Percentiles rank a stretch among this genome's conserved stretches.
Evolutionary conservation across 2,797 vertebrate genomes (phyloP).

Genomic region (Natrix natrix): DNA sequence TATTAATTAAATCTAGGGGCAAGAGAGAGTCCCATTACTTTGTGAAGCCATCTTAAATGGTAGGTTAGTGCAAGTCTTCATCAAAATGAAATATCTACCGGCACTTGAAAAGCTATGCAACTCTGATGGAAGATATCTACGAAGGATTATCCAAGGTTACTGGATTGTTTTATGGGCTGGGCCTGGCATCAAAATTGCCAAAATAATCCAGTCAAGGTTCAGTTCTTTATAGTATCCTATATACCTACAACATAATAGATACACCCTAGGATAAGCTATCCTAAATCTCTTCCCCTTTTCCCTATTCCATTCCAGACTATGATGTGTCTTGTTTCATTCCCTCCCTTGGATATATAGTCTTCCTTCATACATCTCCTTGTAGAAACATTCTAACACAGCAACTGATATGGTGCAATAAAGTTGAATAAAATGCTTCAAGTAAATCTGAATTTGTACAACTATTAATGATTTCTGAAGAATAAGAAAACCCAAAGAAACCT

Average conservation of each 20-base stretch:
- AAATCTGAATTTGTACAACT: not conserved
- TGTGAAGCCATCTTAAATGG: not conserved
- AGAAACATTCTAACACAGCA: not conserved
- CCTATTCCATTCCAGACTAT: not conserved
- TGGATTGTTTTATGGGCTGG: not conserved
- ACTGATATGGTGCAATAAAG: not conserved
- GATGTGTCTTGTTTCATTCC: not conserved
- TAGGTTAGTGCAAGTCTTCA: not conserved
- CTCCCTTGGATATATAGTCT: not conserved
- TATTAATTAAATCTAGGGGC: not conserved
- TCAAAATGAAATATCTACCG: not conserved
- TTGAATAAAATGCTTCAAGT: not conserved
- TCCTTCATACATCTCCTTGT: not conserved
- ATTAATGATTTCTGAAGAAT: not conserved
- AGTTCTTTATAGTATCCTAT: not conserved
- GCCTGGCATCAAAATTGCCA: not conserved
- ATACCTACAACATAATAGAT: not conserved
- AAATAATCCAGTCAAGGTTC: not conserved
- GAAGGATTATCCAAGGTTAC: not conserved
- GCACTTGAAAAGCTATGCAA: not conserved
- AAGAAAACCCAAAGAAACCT: not conserved
- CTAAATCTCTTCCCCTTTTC: not conserved
- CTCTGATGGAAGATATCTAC: not conserved
- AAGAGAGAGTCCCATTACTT: not conserved
- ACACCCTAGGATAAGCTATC: not conserved